Evolutionary conservation across 1,140 invertebrate genomes (phyloP), one percentile per base, ranked within the genome.

Genomic region (Hycleus phaleratus): DNA sequence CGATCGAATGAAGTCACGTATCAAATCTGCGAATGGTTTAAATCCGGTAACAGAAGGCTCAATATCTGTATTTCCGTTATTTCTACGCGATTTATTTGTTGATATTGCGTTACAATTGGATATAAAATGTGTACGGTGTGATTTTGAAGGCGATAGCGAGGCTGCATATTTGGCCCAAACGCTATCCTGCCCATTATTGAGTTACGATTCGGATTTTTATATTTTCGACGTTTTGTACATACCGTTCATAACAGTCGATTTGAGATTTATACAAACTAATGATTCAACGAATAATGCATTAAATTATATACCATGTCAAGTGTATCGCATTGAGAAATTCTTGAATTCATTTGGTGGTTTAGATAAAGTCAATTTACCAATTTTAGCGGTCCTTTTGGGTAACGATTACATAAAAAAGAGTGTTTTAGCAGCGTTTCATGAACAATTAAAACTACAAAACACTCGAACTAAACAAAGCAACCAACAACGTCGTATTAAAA

Each of bases 181-280:
- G 49, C 76, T 93, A 4, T 77, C 87, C 38, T 94, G 90, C 66
- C 92, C 92, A 3, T 83, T 95, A 8, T 66, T 96, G 0, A 93
- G 90, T 68, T 87, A 86, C 63, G 93, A 96, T 73, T 95, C 91
- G 1, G 93, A 96, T 77, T 96, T 93, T 77, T 94, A 85, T 70
- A 85, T 95, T 49, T 92, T 87, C 73, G 86, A 90, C 74, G 79
- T 91, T 1, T 68, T 81, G 3, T 93, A 93, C 67, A 88, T 95
- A 57, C 88, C 89, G 0, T 83, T 91, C 46, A 32, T 32, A 32
- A 32, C 32, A 32, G 32, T 32, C 32, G 32, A 32, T 1, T 32
- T 32, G 7, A 32, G 32, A 32, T 0, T 32, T 4, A 5, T 46
- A 32, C 38, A 60, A 62, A 51, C 18, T 12, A 48, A 42, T 53